Percentiles rank a stretch among this genome's conserved stretches.
Evolutionary conservation across 2,797 vertebrate species (phyloP).

Genomic region (Pteronotus mesoamericanus): DNA sequence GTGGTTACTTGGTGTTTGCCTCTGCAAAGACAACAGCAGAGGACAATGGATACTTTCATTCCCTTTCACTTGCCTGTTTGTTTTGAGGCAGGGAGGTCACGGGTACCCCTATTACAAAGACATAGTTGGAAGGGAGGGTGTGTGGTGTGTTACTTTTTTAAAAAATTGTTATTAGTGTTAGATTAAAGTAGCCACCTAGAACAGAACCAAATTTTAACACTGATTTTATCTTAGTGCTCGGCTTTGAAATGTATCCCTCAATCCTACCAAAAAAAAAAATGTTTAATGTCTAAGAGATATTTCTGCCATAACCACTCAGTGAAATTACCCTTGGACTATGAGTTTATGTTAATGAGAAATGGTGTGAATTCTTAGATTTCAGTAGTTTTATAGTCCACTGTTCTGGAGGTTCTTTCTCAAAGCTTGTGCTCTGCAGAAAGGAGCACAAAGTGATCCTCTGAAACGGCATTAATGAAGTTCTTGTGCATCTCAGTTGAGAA

Average conservation of each 20-base stretch:
- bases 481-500: slow-evolving; percentile 57
- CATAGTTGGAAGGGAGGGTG: background rate
- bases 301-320: background rate
- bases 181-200: background rate
- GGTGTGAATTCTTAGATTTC: background rate
- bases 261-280: background rate
- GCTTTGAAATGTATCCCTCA: background rate
- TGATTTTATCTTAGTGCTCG: background rate
- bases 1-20: slow-evolving; percentile 64
- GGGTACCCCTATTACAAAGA: background rate
- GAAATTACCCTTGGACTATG: background rate
- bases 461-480: slow-evolving; percentile 69
- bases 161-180: background rate
- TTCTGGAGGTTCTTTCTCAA: background rate
- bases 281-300: background rate
- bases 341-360: background rate
- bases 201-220: background rate
- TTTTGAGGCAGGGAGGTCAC: background rate
- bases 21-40: background rate
- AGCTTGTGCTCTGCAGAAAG: background rate
- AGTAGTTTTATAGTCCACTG: background rate
- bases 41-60: background rate
- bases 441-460: slow-evolving; percentile 29
- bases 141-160: background rate
- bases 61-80: background rate